Evolutionary conservation across 2,888 invertebrate species (phyloP).

Genomic region (Sarcophaga caerulescens): DNA sequence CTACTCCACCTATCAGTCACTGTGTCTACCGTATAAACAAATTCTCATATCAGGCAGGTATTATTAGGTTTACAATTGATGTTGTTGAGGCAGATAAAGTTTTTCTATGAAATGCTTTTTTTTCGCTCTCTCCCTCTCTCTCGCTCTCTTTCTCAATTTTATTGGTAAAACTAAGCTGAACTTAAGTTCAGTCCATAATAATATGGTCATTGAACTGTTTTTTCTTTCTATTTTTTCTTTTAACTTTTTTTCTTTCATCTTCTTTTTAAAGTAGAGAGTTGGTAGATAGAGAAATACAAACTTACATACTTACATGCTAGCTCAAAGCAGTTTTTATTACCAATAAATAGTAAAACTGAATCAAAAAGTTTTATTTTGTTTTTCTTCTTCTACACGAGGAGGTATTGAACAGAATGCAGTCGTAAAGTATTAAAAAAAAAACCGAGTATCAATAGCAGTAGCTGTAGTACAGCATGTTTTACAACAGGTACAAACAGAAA

Average conservation of each 20-base stretch:
- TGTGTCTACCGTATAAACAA: too few relatives aligned
- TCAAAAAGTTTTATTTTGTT: background rate
- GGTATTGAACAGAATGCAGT: background rate
- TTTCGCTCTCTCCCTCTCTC: background rate
- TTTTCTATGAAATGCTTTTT: background rate
- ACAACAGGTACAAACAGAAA: too few relatives aligned
- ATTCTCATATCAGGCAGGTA: too few relatives aligned
- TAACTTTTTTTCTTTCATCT: background rate
- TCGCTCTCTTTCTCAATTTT: background rate
- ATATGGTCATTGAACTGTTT: conserved; percentile 60
- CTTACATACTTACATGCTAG: too few relatives aligned
- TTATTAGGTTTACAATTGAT: too few relatives aligned
- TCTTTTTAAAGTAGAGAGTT: background rate
- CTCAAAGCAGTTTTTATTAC: background rate
- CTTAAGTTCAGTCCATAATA: conserved; percentile 45
- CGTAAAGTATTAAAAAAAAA: background rate
- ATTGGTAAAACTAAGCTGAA: conserved; percentile 18
- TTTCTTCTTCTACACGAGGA: too few relatives aligned
- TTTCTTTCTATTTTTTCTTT: background rate
- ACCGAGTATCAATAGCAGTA: too few relatives aligned
- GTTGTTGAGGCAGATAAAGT: too few relatives aligned
- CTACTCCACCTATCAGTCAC: too few relatives aligned
- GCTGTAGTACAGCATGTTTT: too few relatives aligned
- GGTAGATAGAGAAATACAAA: too few relatives aligned
- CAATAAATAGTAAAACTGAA: background rate